phyloP scores from a whole-genome alignment of 2,113 vertebrate genomes.

The Crocuta crocuta region DNA sequence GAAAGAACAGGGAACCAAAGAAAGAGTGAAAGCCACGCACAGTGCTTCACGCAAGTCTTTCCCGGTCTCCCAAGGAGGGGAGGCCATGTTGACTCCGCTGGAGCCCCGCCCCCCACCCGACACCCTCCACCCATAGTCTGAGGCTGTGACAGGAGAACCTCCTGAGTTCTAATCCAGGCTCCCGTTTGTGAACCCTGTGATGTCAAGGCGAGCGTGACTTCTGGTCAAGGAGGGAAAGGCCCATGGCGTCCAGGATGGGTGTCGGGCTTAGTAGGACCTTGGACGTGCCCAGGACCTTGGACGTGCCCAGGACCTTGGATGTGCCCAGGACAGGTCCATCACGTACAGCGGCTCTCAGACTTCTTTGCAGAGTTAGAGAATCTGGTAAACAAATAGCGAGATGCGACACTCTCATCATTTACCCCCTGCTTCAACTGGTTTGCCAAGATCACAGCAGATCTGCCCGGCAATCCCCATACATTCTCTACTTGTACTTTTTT shows the following conservation, averaged over 20 bases:
- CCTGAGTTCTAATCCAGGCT: not conserved
- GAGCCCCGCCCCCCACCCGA: slow-evolving; percentile 52
- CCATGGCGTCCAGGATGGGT: fast-evolving
- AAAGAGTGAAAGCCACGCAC: not conserved
- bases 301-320: not conserved
- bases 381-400: slow-evolving; percentile 67
- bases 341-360: not conserved
- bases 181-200: not conserved
- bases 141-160: not conserved
- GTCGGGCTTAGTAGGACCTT: not conserved
- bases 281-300: not conserved
- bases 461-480: slow-evolving; percentile 62
- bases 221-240: not conserved
- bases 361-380: slow-evolving; percentile 59
- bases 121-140: not conserved
- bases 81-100: not conserved
- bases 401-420: slow-evolving; percentile 67
- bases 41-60: slow-evolving; percentile 47
- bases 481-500: not conserved
- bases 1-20: not conserved
- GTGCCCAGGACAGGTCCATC: not conserved
- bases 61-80: slow-evolving; percentile 5
- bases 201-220: not conserved
- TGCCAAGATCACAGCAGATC: slow-evolving; percentile 66
- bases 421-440: slow-evolving; percentile 78